phyloP scores from a whole-genome alignment of 1,140 invertebrate genomes.

The Pygmarrhopalites habei region DNA sequence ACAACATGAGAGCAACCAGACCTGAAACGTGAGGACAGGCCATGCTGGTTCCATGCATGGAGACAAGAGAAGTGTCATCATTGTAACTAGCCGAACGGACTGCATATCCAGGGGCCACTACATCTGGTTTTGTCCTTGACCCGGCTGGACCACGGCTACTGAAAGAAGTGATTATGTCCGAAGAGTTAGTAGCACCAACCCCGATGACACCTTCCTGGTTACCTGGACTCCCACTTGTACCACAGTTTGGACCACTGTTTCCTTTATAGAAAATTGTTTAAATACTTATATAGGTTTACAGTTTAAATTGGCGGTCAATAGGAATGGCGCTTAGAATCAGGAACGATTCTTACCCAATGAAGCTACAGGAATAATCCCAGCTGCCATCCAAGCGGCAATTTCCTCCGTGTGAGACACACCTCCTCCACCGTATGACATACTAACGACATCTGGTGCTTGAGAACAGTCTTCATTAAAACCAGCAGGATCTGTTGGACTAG shows the following conservation, averaged over 20 bases:
- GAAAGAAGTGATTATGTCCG: not conserved
- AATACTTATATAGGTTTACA: too few species aligned
- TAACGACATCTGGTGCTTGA: too few species aligned
- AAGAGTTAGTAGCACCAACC: conserved; percentile 7
- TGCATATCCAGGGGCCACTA: conserved; percentile 4
- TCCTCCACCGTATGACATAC: too few species aligned
- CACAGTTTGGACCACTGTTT: conserved; percentile 5
- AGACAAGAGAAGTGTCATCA: not conserved
- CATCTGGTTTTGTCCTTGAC: not conserved
- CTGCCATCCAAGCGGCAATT: too few species aligned
- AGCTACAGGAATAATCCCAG: too few species aligned
- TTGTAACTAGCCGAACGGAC: not conserved
- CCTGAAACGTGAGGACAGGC: conserved; percentile 11
- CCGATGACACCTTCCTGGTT: not conserved
- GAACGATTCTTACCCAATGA: too few species aligned
- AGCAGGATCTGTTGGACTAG: too few species aligned
- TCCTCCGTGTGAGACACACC: too few species aligned
- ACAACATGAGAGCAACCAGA: not conserved
- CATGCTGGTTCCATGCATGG: conserved; percentile 9
- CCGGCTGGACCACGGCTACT: conserved; percentile 4
- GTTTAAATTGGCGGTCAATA: too few species aligned
- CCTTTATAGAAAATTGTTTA: conserved; percentile 12
- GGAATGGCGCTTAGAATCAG: too few species aligned
- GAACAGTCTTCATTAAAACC: too few species aligned
- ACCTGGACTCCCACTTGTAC: not conserved